Evolutionary conservation across 2,888 invertebrate species (phyloP).

Genomic region (Nomada flava): DNA sequence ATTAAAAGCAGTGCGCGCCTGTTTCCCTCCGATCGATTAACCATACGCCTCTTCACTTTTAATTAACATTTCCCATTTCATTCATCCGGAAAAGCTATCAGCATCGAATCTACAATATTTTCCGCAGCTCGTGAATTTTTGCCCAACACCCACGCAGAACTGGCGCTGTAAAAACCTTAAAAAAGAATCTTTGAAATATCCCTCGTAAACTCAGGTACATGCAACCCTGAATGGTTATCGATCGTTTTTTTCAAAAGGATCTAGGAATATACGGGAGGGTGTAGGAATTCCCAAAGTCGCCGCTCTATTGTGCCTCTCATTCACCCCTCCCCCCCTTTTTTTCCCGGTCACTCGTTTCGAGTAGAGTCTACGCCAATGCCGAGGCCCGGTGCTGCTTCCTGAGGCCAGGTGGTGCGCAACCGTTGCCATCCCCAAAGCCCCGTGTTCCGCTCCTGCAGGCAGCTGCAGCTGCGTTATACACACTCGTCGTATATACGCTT

Average conservation of each 20-base stretch:
- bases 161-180: too few species aligned
- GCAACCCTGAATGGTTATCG: conserved; percentile 50
- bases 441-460: conserved; percentile 74
- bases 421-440: conserved; percentile 79
- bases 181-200: not conserved
- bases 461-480: conserved; percentile 76
- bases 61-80: too few species aligned
- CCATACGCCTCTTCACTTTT: too few species aligned
- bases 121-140: too few species aligned
- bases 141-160: too few species aligned
- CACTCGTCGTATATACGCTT: conserved; percentile 37
- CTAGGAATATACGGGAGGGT: conserved; percentile 39
- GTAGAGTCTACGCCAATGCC: conserved; percentile 73
- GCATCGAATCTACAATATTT: too few species aligned
- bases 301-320: conserved; percentile 52
- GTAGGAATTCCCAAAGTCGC: conserved; percentile 64
- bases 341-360: conserved; percentile 44
- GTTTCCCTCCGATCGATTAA: too few species aligned
- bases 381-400: conserved; percentile 77
- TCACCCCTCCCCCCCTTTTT: conserved; percentile 20
- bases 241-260: conserved; percentile 60
- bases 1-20: too few species aligned
- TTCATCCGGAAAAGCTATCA: too few species aligned
- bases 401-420: conserved; percentile 82
- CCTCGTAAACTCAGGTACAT: not conserved